Base-by-base conservation (phyloP, 35 echinoderm and acorn worm genomes). In the Lytechinus variegatus region DNA sequence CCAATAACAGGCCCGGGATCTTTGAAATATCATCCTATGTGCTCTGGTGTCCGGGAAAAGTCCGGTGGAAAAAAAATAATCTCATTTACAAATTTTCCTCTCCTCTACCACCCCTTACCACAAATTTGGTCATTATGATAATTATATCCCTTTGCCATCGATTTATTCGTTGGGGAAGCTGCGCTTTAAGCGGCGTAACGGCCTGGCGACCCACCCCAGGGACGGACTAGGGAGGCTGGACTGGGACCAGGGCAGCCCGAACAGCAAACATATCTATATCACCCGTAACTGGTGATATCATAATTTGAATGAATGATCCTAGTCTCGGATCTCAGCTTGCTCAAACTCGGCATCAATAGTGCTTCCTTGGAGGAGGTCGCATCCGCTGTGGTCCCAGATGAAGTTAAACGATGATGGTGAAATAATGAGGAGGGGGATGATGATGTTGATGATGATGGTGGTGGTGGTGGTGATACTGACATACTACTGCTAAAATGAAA, bases 261-360 rank as follows among this genome's bases (percentile, higher is more conserved):
- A 79, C 66, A 16, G 66, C 66, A 79, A 79, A 79, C 66, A 79
- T 79, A 79, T 79, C 66, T 6, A 79, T 79, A 79, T 79, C 66
- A 79, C 66, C 66, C 66, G 66, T 79, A 79, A 24, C 66, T 79
- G 66, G 66, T 79, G 66, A 79, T 79, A 79, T n/a, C 66, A 79
- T 79, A 79, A 79, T 79, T 24, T 16, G n/a, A 24, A 79, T 6
- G 14, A 79, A 24, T 6, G 66, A 79, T 79, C 19, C 66, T 16
- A 44, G 33, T 44, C 33, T 44, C 33, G 33, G 33, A 44, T 44
- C 33, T 44, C 33, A 79, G 16, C 21, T 79, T 24, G 66, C 66
- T 79, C 57, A 24, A 24, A 19, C 19, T 79, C 16, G 66, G 66
- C 61, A 6, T 8, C 55, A 58, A 11, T 8, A 58, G 56, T 58